Base-by-base conservation (phyloP, 2,113 vertebrate species). In the Cyphomyrus discorhynchus region DNA sequence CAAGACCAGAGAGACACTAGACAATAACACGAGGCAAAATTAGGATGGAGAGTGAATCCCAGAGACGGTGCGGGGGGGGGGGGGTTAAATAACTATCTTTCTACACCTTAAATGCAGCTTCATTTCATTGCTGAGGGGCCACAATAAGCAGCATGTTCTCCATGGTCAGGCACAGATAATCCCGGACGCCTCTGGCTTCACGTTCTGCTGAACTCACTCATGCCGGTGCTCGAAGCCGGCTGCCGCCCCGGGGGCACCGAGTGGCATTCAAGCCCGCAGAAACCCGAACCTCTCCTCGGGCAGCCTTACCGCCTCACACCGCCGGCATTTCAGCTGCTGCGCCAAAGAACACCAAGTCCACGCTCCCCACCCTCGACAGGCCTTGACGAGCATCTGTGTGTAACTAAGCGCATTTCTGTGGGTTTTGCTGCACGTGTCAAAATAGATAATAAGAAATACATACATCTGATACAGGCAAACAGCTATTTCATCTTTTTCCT, bases 81-180 rank as follows among this genome's bases (percentile, higher is more conserved):
- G 83, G 91, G 45, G 83, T 90, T 90, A 88, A 85, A 58, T 91
- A 90, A 91, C 10, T 4, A 88, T 82, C 90, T 90, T 74, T 56
- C 87, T 88, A 77, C 80, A 90, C 88, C 39, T 92, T 94, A 91
- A 93, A 91, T 93, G 89, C 35, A 89, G 92, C 93, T 94, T 92
- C 94, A 91, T 92, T 92, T 90, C 90, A 87, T 93, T 91, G 91
- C 94, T 91, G 91, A 85, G 42, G 58, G 88, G 87, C 50, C 91
- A 96, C 93, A 97, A 96, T 96, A 94, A 93, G 46, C 90, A 90
- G 91, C 93, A 94, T 93, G 94, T 96, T 95, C 95, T 90, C 93
- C 62, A 53, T 39, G 62, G 53, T 86, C 92, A 89, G 91, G 90
- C 91, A 91, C 92, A 92, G 89, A 88, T 92, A 92, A 92, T 91